Evolutionary conservation across 2,797 vertebrate species (phyloP).

Genomic region (Bovichtus diacanthus): DNA sequence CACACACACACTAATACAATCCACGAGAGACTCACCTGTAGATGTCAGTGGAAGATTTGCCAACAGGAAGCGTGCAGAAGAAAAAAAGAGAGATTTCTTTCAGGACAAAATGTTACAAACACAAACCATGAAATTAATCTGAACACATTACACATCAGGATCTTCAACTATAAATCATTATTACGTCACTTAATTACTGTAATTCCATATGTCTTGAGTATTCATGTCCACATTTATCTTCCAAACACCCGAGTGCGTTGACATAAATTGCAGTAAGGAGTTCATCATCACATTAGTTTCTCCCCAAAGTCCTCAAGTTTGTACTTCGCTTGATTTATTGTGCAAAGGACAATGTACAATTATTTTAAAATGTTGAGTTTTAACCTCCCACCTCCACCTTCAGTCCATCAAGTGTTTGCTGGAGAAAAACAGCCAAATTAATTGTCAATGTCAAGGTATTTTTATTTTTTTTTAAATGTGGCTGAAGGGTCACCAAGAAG

Average conservation of each 20-base stretch:
- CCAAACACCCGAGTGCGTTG: conserved; percentile 14
- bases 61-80: conserved; percentile 34
- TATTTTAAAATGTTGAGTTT: background rate
- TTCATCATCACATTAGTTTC: conserved; percentile 27
- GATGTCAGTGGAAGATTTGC: conserved; percentile 27
- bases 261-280: conserved; percentile 14
- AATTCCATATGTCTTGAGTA: conserved; percentile 19
- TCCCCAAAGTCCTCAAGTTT: conserved; percentile 2
- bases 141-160: conserved; percentile 15
- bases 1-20: conserved; percentile 10
- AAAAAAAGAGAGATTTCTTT: conserved; percentile 30
- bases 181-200: conserved; percentile 19
- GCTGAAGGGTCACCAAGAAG: background rate
- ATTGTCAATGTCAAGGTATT: conserved; percentile 1
- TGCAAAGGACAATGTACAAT: background rate
- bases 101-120: conserved; percentile 28
- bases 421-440: conserved; percentile 4
- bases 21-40: conserved; percentile 69
- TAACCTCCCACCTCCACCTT: background rate
- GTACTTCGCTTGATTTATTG: conserved; percentile 12
- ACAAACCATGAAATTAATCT: conserved; percentile 12
- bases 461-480: background rate
- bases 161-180: background rate
- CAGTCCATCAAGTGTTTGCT: conserved; percentile 1
- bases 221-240: conserved; percentile 22